phyloP scores from a whole-genome alignment of 2,113 vertebrate species.

The Rhea pennata region DNA sequence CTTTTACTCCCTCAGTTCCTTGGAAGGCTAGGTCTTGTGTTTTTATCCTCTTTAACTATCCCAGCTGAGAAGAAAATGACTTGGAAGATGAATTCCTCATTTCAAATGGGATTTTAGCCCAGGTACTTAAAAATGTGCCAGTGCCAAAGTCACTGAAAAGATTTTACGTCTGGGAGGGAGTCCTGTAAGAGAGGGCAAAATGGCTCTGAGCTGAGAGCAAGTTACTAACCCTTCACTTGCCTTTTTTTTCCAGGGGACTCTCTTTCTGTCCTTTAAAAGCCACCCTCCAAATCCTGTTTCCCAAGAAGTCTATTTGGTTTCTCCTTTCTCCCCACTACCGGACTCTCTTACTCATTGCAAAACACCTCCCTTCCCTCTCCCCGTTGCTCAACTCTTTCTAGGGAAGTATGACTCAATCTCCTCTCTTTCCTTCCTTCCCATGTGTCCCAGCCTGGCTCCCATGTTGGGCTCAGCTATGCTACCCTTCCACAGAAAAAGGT shows the following conservation, averaged over 20 bases:
- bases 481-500: neutral
- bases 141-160: neutral
- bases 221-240: neutral
- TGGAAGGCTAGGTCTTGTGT: neutral
- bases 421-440: neutral
- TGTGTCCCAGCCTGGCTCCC: neutral
- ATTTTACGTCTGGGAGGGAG: neutral
- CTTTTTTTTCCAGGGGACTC: constrained; percentile 14
- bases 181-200: neutral
- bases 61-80: neutral
- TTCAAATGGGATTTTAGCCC: neutral
- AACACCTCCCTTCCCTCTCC: neutral
- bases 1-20: neutral
- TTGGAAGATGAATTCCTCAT: neutral
- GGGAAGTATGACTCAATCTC: neutral
- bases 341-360: neutral
- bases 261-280: constrained; percentile 37
- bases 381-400: neutral
- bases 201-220: neutral
- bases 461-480: neutral
- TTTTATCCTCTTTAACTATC: constrained; percentile 8
- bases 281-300: constrained; percentile 8
- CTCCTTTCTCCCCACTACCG: neutral
- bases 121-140: neutral
- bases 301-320: neutral